Percentiles rank a stretch among this genome's conserved stretches.
Evolutionary conservation across 2,113 vertebrate species (phyloP).

Genomic region (Monopterus albus): DNA sequence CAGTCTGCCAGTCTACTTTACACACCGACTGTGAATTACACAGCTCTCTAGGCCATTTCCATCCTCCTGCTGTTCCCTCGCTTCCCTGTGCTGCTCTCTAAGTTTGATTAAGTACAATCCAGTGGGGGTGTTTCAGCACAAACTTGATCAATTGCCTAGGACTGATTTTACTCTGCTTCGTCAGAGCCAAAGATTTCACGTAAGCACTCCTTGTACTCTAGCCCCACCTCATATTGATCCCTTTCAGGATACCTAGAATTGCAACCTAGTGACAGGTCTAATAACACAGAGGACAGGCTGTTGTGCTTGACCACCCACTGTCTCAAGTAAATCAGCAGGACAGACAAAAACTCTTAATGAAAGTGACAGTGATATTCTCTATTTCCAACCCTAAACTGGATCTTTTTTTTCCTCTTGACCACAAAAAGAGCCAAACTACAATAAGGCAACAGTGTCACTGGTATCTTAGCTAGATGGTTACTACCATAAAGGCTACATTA

Average conservation of each 20-base stretch:
- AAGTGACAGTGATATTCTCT: no score
- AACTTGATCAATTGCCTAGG: slow-evolving; percentile 56
- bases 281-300: slow-evolving; percentile 16
- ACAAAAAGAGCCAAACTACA: neutral
- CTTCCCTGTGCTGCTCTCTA: slow-evolving; percentile 33
- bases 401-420: neutral
- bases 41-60: slow-evolving; percentile 31
- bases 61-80: slow-evolving; percentile 30
- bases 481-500: neutral
- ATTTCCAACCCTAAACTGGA: no score
- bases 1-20: slow-evolving; percentile 41
- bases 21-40: slow-evolving; percentile 47
- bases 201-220: slow-evolving; percentile 24
- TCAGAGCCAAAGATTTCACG: slow-evolving; percentile 44
- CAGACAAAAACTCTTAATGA: no score
- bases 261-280: slow-evolving; percentile 19
- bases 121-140: slow-evolving; percentile 44
- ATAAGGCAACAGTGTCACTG: neutral
- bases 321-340: slow-evolving; percentile 12
- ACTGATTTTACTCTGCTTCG: slow-evolving; percentile 34
- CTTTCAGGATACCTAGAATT: slow-evolving; percentile 39
- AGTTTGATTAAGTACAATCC: slow-evolving; percentile 56
- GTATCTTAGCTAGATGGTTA: no score
- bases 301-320: slow-evolving; percentile 12
- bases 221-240: slow-evolving; percentile 50